phyloP scores from a whole-genome alignment of 2,888 invertebrate genomes.

The Mechanitis mazaeus region DNA sequence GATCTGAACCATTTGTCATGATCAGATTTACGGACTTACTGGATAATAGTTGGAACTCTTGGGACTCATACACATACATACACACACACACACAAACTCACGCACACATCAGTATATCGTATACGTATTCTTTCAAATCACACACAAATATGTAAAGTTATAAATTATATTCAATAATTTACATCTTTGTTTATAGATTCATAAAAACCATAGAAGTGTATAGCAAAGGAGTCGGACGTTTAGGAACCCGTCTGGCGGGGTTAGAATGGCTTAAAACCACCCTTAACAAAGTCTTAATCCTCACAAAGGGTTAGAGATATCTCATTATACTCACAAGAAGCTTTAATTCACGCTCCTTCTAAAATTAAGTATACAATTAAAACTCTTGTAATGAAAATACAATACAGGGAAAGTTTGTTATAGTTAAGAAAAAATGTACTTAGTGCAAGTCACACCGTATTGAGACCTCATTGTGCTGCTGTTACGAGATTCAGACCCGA shows the following conservation, averaged over 20 bases:
- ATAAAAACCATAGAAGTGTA: conserved; percentile 69
- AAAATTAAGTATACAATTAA: conserved; percentile 6
- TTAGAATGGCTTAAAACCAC: conserved; percentile 52
- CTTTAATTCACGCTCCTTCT: conserved; percentile 43
- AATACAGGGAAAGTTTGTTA: conserved; percentile 2
- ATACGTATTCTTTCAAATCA: too few relatives aligned
- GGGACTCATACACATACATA: conserved; percentile 4
- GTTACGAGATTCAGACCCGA: background rate
- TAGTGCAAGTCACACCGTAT: conserved; percentile 2
- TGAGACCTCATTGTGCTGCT: background rate
- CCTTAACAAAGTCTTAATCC: conserved; percentile 77
- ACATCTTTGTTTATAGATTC: conserved; percentile 48
- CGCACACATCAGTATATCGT: too few relatives aligned
- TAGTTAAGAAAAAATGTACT: conserved; percentile 1
- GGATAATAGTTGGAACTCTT: conserved; percentile 16
- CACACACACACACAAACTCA: too few relatives aligned
- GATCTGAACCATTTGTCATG: conserved; percentile 73
- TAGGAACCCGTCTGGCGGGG: conserved; percentile 57
- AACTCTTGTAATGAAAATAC: background rate
- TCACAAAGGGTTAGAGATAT: conserved; percentile 75
- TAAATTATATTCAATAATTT: conserved; percentile 11
- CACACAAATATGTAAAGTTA: too few relatives aligned
- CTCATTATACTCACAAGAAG: conserved; percentile 72
- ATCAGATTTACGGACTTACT: conserved; percentile 54
- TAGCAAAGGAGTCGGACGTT: conserved; percentile 49